phyloP scores from a whole-genome alignment of 2,797 vertebrate genomes.

The Columba guinea region DNA sequence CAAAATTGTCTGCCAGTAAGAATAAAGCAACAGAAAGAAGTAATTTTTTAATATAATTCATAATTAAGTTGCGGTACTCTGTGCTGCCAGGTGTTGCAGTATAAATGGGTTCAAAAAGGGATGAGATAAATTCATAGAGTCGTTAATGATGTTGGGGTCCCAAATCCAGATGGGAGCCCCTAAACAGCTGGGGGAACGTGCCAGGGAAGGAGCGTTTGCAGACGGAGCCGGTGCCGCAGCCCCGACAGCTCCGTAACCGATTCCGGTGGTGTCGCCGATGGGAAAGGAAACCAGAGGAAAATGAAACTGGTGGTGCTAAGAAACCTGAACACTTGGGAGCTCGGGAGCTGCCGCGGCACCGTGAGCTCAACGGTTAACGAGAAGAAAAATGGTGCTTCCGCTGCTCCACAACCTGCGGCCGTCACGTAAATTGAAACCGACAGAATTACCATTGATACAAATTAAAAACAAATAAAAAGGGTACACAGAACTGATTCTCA shows the following conservation, averaged over 20 bases:
- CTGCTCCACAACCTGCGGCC: conserved; percentile 66
- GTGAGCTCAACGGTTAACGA: conserved; percentile 1
- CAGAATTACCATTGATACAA: conserved; percentile 87
- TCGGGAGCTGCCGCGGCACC: background rate
- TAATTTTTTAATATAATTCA: background rate
- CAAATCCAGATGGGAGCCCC: background rate
- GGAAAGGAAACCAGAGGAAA: background rate
- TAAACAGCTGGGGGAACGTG: background rate
- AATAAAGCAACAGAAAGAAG: background rate
- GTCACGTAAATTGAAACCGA: conserved; percentile 77
- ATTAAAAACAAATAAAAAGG: conserved; percentile 95
- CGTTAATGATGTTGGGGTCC: background rate
- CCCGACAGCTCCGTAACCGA: no score
- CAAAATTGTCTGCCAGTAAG: background rate
- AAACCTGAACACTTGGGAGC: background rate
- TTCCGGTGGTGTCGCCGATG: fast-evolving
- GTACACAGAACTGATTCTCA: conserved; percentile 77
- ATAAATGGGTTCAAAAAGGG: background rate
- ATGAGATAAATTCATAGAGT: background rate
- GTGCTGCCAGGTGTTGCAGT: background rate
- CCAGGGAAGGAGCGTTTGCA: background rate
- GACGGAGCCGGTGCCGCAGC: fast-evolving
- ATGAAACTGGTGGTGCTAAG: background rate
- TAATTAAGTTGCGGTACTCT: background rate
- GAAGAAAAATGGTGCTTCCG: conserved; percentile 51